Evolutionary conservation across 2,113 vertebrate genomes (phyloP), one percentile per base, ranked within the genome.

Genomic region (Myocastor coypus): DNA sequence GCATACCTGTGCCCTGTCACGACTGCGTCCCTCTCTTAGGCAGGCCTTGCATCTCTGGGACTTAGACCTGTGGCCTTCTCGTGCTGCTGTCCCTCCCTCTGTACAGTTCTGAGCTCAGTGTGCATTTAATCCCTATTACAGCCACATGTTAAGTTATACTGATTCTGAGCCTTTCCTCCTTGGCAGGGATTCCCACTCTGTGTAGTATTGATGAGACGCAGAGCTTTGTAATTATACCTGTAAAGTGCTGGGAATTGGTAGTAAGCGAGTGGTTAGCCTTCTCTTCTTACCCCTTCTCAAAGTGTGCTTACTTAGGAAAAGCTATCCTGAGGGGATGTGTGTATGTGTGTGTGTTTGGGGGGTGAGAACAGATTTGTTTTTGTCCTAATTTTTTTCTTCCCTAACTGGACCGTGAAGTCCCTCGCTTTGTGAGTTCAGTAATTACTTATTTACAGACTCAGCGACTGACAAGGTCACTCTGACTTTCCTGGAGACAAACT

Each of bases 401-500:
- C 20, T 0, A 32, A 0, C 7, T 40, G 77, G 83, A 57, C 75
- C 7, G 0, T 0, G 8, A 2, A 17, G 24, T 85, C 83, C 64
- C 77, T 97, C 69, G 94, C 87, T 94, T 92, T 92, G 86, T 0
- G 0, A 97, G 87, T 87, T 83, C 63, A 22, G 24, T 83, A 69
- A 89, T 0, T 0, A 85, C 0, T 5, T 95, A 40, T 93, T 97
- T 93, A 89, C 66, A 10, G 83, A 91, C 87, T 97, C 88, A 96
- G 96, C 88, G 64, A 66, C 1, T 50, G 82, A 84, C 30, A 91
- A 92, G 97, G 98, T 98, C 89, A 77, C 61, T 59, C 55, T 97
- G 97, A 97, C 98, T 97, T 98, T 98, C 95, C 30, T n/a, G 6
- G 83, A 95, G 87, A 91, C 69, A 75, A 7, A 0, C 78, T 34